Evolutionary conservation across 1,140 invertebrate genomes (phyloP).

Genomic region (Neodiprion virginianus): DNA sequence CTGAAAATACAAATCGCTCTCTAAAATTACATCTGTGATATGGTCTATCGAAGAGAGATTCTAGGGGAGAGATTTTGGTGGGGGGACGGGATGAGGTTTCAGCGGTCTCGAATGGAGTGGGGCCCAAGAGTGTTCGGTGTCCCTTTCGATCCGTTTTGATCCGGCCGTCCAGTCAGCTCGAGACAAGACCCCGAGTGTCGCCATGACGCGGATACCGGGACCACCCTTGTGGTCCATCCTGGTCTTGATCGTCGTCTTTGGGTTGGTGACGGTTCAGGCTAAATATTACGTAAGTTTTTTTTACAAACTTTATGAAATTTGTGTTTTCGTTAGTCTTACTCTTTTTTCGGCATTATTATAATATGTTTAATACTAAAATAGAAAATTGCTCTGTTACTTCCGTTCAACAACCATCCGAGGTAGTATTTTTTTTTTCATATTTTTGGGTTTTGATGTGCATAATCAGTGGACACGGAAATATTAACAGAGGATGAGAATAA

Average conservation of each 20-base stretch:
- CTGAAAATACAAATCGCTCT: not conserved
- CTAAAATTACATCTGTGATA: not conserved
- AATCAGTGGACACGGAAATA: too few relatives aligned
- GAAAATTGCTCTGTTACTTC: conserved; percentile 17
- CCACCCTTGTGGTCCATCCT: conserved; percentile 30
- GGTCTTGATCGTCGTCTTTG: conserved; percentile 28
- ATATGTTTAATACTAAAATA: conserved; percentile 14
- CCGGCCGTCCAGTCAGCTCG: not conserved
- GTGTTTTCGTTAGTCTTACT: not conserved
- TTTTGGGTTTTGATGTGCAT: too few relatives aligned
- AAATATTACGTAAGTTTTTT: conserved; percentile 38
- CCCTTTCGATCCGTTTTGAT: not conserved
- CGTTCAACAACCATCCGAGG: not conserved
- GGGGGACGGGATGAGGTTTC: not conserved
- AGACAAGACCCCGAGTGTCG: conserved; percentile 13
- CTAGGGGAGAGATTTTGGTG: not conserved
- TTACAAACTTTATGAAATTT: not conserved
- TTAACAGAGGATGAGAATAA: too few relatives aligned
- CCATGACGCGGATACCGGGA: conserved; percentile 20
- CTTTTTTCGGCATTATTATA: conserved; percentile 9
- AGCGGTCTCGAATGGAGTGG: not conserved
- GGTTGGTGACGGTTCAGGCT: conserved; percentile 24
- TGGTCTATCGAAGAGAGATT: too few relatives aligned
- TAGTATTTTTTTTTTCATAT: too few relatives aligned
- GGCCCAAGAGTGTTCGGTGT: not conserved